Evolutionary conservation across 2,888 invertebrate species (phyloP).

Genomic region (Orchesellides sinensis): DNA sequence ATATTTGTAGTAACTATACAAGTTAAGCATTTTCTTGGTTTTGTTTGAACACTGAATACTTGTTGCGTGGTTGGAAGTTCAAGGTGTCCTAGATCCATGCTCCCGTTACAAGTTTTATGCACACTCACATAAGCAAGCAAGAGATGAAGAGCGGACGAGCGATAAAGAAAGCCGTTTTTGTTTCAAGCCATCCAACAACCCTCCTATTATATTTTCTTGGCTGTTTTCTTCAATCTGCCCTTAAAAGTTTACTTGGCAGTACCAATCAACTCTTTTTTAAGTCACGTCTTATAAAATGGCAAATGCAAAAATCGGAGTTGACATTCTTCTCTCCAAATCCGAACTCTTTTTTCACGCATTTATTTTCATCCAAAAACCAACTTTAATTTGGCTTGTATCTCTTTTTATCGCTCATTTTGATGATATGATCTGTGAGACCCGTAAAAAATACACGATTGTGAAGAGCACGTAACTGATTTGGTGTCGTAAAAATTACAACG

Average conservation of each 20-base stretch:
- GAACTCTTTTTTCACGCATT: background rate
- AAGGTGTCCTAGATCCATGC: conserved; percentile 66
- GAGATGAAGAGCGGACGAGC: background rate
- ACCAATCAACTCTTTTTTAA: conserved; percentile 12
- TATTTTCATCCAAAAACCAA: background rate
- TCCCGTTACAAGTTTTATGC: conserved; percentile 65
- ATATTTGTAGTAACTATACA: background rate
- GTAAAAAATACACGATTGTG: background rate
- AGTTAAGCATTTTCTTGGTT: background rate
- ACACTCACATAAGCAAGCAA: background rate
- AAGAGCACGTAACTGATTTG: background rate
- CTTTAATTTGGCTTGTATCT: too few species aligned
- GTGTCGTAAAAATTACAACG: conserved; percentile 17
- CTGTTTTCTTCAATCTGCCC: conserved; percentile 11
- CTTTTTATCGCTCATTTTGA: conserved; percentile 21
- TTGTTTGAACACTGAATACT: conserved; percentile 36
- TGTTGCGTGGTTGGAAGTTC: conserved; percentile 63
- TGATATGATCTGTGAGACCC: conserved; percentile 3
- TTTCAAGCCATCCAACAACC: conserved; percentile 49
- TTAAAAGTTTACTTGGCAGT: conserved; percentile 16
- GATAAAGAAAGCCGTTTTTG: conserved; percentile 58
- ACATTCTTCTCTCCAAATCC: conserved; percentile 22
- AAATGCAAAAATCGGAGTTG: conserved; percentile 15
- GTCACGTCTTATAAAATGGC: too few species aligned
- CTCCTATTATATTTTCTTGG: conserved; percentile 23